phyloP scores from a whole-genome alignment of 2,888 invertebrate genomes.

The Mesorhabditis spiculigera region DNA sequence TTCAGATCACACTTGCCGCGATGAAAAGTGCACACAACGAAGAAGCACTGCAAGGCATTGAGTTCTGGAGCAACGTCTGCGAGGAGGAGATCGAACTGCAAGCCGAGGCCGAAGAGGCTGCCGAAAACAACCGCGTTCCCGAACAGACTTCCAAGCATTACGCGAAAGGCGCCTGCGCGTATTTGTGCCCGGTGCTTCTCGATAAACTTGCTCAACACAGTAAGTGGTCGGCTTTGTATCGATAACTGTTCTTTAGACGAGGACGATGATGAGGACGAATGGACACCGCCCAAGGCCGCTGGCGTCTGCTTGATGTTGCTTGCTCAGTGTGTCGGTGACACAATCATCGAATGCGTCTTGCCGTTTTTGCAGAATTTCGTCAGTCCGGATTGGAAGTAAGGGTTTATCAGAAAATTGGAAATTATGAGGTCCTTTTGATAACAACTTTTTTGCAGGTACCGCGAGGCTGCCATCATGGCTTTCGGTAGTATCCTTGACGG shows the following conservation, averaged over 20 bases:
- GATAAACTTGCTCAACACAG: conserved; percentile 85
- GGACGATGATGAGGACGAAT: conserved; percentile 94
- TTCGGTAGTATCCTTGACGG: conserved; percentile 90
- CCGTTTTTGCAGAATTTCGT: conserved; percentile 96
- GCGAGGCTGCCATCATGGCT: conserved; percentile 97
- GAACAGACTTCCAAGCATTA: conserved; percentile 87
- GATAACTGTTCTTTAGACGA: conserved; percentile 65
- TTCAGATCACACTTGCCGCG: conserved; percentile 86
- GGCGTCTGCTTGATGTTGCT: conserved; percentile 96
- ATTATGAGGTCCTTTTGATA: background rate
- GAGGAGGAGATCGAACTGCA: conserved; percentile 96
- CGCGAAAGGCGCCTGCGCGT: conserved; percentile 94
- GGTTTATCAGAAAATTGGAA: conserved; percentile 10
- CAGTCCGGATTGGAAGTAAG: conserved; percentile 66
- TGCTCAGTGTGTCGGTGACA: conserved; percentile 93
- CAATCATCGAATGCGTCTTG: conserved; percentile 83
- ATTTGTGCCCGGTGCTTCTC: conserved; percentile 86
- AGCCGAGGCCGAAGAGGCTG: conserved; percentile 88
- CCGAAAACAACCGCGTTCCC: conserved; percentile 89
- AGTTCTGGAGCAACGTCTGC: conserved; percentile 99
- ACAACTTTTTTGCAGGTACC: conserved; percentile 52
- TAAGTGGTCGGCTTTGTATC: conserved; percentile 3
- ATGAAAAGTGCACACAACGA: conserved; percentile 96
- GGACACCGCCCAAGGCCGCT: conserved; percentile 98
- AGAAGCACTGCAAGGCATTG: conserved; percentile 71